Conservation (phyloP, 2,888 invertebrate genomes). For the Physocephala rufipes region DNA sequence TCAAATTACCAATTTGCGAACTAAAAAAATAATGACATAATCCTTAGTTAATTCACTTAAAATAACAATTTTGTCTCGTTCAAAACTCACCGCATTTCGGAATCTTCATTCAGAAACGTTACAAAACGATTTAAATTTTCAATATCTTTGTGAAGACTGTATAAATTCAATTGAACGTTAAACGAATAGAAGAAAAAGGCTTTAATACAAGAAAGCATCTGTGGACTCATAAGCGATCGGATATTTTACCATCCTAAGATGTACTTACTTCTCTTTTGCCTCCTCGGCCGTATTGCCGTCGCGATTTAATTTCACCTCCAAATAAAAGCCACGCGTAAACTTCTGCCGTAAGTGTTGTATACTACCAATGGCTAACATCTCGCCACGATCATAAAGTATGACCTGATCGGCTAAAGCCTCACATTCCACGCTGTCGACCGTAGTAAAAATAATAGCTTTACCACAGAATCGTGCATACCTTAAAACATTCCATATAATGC, state of each 20-base stretch:
- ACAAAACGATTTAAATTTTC: slow-evolving; percentile 53
- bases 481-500: slow-evolving; percentile 81
- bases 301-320: slow-evolving; percentile 54
- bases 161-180: too few species aligned
- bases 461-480: slow-evolving; percentile 74
- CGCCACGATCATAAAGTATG: slow-evolving; percentile 80
- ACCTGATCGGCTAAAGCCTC: slow-evolving; percentile 80
- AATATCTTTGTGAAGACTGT: slow-evolving; percentile 52
- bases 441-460: slow-evolving; percentile 79
- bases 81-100: slow-evolving; percentile 52
- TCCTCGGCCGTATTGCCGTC: slow-evolving; percentile 50
- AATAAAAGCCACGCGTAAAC: slow-evolving; percentile 69
- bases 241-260: too few species aligned
- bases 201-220: too few species aligned
- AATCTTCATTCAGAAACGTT: slow-evolving; percentile 51
- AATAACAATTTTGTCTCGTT: neutral
- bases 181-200: too few species aligned
- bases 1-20: slow-evolving; percentile 72
- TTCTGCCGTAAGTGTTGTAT: slow-evolving; percentile 79
- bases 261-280: slow-evolving; percentile 52
- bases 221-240: too few species aligned
- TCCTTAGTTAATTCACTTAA: neutral
- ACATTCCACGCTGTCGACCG: slow-evolving; percentile 84
- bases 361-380: slow-evolving; percentile 77
- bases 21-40: too few species aligned